Conservation (phyloP, 2,113 vertebrate genomes). For the Trochalopteron elliotii region DNA sequence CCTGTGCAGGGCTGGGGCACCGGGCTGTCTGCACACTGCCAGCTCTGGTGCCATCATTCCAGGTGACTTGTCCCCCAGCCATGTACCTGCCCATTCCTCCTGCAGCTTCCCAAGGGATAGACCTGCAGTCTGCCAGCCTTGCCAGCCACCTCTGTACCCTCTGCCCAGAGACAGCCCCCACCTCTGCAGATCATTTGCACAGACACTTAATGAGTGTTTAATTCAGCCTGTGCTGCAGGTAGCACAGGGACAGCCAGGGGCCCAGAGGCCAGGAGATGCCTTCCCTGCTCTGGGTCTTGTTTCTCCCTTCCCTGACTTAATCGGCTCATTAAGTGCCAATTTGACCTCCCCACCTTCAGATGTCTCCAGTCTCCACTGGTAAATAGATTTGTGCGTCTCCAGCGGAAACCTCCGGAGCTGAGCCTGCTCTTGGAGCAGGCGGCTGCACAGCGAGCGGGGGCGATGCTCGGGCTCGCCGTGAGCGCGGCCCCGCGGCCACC, state of each 20-base stretch:
- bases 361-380: constrained; percentile 33
- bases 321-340: constrained; percentile 31
- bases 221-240: not conserved
- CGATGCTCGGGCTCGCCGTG: rapidly evolving
- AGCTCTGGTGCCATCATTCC: not conserved
- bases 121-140: not conserved
- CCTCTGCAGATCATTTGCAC: not conserved
- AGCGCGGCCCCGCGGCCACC: not conserved
- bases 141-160: not conserved
- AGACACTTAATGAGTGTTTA: not conserved
- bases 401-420: not conserved
- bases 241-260: not conserved
- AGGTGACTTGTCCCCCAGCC: not conserved
- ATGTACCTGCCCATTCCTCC: rapidly evolving
- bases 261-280: not conserved
- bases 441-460: not conserved
- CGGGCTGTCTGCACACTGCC: not conserved
- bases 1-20: not conserved
- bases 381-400: constrained; percentile 36
- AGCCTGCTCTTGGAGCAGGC: not conserved
- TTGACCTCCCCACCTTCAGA: constrained; percentile 18
- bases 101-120: not conserved
- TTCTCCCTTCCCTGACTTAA: not conserved
- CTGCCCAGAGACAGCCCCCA: not conserved
- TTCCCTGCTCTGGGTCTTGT: not conserved